These are phyloP conservation scores for Catostomus latipinnis DNA, from an alignment of 2,797 vertebrate genomes.

Conservation along the genomic window DNA sequence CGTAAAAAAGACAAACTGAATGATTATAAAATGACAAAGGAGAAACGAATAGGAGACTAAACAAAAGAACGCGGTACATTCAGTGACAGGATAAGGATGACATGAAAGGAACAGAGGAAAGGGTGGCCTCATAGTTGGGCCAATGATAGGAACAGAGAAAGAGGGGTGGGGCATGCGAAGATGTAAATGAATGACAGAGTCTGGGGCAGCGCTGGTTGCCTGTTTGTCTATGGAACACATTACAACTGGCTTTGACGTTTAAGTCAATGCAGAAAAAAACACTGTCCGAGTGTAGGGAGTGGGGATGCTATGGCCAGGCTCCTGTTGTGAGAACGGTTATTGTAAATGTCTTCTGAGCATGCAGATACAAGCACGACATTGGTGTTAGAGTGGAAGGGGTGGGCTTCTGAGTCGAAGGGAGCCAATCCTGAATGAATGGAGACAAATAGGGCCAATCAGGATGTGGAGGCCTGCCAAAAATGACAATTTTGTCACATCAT, in stretches of 20 bases:
- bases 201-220: constrained; percentile 97
- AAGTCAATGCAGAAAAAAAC: constrained; percentile 77
- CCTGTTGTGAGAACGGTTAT: constrained; percentile 9
- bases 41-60: constrained; percentile 49
- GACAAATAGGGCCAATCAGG: constrained; percentile 37
- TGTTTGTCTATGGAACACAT: constrained; percentile 97
- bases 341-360: constrained; percentile 36
- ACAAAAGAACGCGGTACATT: constrained; percentile 34
- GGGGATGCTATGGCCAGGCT: constrained; percentile 10
- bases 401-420: not conserved
- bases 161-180: constrained; percentile 71
- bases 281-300: constrained; percentile 64
- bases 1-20: constrained; percentile 58
- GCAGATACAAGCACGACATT: constrained; percentile 25
- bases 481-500: not conserved
- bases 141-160: constrained; percentile 67
- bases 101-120: constrained; percentile 40
- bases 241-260: constrained; percentile 85
- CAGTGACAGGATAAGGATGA: constrained; percentile 42
- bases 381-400: constrained; percentile 15
- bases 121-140: constrained; percentile 55
- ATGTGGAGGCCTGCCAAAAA: constrained; percentile 1
- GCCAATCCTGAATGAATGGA: constrained; percentile 3
- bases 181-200: constrained; percentile 68
- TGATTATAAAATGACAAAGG: constrained; percentile 54